Conservation (phyloP, 2,113 vertebrate genomes). For the Anhinga rufa region DNA sequence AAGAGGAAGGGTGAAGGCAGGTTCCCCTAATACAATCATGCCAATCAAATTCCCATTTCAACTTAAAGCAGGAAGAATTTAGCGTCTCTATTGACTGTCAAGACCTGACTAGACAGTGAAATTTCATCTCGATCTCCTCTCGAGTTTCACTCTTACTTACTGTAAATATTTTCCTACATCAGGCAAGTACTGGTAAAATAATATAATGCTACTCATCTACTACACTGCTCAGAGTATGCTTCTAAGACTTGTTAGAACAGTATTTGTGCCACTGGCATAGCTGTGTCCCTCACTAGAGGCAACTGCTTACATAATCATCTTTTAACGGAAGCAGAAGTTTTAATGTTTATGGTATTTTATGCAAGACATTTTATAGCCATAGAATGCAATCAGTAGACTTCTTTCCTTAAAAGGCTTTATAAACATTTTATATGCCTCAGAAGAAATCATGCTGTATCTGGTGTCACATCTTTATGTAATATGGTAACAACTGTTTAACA, state of each 20-base stretch:
- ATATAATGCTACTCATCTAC: neutral
- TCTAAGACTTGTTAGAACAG: neutral
- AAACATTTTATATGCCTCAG: neutral
- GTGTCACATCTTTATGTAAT: neutral
- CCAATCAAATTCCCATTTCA: neutral
- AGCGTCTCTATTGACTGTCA: neutral
- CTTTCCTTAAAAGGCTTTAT: neutral
- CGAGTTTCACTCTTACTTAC: neutral
- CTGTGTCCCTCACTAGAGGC: neutral
- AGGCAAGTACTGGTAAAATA: neutral
- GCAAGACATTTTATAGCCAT: neutral
- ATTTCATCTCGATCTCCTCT: neutral
- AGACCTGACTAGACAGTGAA: neutral
- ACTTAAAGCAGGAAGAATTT: neutral
- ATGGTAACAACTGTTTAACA: neutral
- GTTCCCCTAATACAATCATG: neutral
- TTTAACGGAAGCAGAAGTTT: neutral
- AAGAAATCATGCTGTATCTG: neutral
- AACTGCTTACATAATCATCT: neutral
- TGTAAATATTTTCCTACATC: neutral
- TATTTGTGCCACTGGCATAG: neutral
- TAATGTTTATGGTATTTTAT: neutral
- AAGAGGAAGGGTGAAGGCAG: neutral
- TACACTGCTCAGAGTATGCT: neutral
- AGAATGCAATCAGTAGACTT: neutral